Evolutionary conservation across 2,797 vertebrate species (phyloP).

Genomic region (Ciconia nigra): DNA sequence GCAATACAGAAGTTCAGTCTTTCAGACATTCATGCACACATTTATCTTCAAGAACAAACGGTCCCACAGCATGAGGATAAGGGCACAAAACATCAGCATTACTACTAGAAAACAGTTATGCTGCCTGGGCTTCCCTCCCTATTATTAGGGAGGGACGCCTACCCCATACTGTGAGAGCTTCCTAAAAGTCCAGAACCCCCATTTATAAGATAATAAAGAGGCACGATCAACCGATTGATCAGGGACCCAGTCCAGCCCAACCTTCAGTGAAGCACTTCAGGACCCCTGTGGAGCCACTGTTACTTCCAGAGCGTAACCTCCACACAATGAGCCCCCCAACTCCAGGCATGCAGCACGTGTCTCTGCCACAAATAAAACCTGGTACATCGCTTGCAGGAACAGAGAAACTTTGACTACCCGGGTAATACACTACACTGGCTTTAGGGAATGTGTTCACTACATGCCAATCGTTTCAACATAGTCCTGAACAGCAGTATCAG

Average conservation of each 20-base stretch:
- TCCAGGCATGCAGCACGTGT: background rate
- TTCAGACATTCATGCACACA: background rate
- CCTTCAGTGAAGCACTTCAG: background rate
- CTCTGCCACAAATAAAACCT: background rate
- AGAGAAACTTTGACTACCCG: background rate
- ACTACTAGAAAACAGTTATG: background rate
- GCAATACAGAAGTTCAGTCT: background rate
- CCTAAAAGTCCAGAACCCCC: background rate
- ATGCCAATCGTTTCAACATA: background rate
- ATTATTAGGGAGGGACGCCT: background rate
- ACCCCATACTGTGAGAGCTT: background rate
- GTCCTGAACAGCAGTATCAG: background rate
- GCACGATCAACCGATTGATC: fast-evolving
- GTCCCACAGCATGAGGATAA: background rate
- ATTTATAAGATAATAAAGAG: background rate
- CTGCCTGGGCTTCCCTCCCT: background rate
- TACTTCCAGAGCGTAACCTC: background rate
- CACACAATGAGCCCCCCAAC: fast-evolving
- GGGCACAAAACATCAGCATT: background rate
- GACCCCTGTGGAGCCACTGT: fast-evolving
- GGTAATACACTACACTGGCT: background rate
- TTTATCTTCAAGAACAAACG: background rate
- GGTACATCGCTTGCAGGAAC: fast-evolving
- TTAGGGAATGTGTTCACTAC: background rate
- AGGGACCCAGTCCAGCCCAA: background rate